Evolutionary conservation across 1,140 invertebrate genomes (phyloP).

Genomic region (Bilobella aurantiaca): DNA sequence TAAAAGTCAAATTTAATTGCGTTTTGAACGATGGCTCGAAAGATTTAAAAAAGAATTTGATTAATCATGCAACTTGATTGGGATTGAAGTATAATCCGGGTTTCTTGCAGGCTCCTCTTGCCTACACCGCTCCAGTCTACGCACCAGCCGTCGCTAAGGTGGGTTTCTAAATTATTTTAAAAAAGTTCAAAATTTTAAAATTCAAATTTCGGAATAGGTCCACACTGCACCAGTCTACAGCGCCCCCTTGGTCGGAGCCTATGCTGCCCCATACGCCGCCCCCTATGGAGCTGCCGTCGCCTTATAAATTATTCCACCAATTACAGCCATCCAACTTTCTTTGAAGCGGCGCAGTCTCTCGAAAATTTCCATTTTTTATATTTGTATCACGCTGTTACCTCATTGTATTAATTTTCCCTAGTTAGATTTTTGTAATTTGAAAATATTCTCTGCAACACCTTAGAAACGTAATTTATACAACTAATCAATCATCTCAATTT

Average conservation of each 20-base stretch:
- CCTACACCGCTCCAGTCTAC: not conserved
- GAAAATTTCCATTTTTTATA: too few species aligned
- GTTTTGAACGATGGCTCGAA: not conserved
- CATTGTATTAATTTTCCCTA: too few species aligned
- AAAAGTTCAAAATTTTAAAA: too few species aligned
- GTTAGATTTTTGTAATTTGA: too few species aligned
- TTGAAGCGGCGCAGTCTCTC: too few species aligned
- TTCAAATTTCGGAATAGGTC: not conserved
- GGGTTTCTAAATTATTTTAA: too few species aligned
- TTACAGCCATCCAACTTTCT: too few species aligned
- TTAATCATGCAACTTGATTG: not conserved
- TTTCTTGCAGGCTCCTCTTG: not conserved
- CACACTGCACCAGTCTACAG: not conserved
- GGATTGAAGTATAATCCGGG: not conserved
- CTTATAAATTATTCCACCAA: constrained; percentile 4
- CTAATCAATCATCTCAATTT: too few species aligned
- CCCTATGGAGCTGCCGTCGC: not conserved
- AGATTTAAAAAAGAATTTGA: too few species aligned
- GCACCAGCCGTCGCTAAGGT: not conserved
- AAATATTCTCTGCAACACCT: too few species aligned
- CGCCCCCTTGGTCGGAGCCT: not conserved
- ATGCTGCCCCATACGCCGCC: not conserved
- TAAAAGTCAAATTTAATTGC: not conserved
- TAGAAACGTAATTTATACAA: too few species aligned
- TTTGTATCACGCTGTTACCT: too few species aligned